Percentiles rank a stretch among this genome's conserved stretches.
phyloP scores from a whole-genome alignment of 2,888 invertebrate species.

The Pandemis cinnamomeana region DNA sequence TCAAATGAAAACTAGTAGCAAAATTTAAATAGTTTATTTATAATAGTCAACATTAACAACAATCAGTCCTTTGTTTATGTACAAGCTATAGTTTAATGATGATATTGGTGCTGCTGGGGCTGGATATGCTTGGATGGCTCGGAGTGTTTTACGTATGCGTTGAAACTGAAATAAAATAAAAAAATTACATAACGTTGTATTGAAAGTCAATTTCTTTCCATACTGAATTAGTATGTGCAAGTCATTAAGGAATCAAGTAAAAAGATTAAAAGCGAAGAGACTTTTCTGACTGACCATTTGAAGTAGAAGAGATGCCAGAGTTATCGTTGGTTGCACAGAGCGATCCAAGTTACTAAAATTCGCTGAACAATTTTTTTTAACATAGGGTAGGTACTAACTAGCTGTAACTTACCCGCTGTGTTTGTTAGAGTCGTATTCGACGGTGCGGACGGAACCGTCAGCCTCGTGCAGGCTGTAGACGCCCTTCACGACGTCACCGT shows the following conservation, averaged over 20 bases:
- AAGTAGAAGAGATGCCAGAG: too few species aligned
- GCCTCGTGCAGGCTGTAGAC: slow-evolving; percentile 85
- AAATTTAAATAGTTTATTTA: slow-evolving; percentile 31
- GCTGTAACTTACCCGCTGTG: slow-evolving; percentile 73
- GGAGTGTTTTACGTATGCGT: slow-evolving; percentile 78
- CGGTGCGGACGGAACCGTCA: slow-evolving; percentile 83
- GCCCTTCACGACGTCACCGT: slow-evolving; percentile 81
- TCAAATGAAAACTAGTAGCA: background rate
- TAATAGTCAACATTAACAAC: slow-evolving; percentile 39
- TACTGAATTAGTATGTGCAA: background rate
- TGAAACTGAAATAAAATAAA: slow-evolving; percentile 66
- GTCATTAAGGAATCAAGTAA: background rate
- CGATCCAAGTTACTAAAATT: background rate
- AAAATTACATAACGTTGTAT: too few species aligned
- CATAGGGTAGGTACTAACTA: background rate
- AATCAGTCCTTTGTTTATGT: slow-evolving; percentile 31
- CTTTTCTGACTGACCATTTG: too few species aligned
- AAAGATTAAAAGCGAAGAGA: too few species aligned
- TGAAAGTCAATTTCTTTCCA: background rate
- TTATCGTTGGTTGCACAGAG: too few species aligned
- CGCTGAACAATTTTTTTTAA: background rate
- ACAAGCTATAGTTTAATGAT: slow-evolving; percentile 35
- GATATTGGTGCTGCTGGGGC: slow-evolving; percentile 54
- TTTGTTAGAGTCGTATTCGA: slow-evolving; percentile 81
- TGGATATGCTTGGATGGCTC: slow-evolving; percentile 63